Evolutionary conservation across 2,888 invertebrate genomes (phyloP), one percentile per base, ranked within the genome.

Genomic region (Antheraea assamensis): DNA sequence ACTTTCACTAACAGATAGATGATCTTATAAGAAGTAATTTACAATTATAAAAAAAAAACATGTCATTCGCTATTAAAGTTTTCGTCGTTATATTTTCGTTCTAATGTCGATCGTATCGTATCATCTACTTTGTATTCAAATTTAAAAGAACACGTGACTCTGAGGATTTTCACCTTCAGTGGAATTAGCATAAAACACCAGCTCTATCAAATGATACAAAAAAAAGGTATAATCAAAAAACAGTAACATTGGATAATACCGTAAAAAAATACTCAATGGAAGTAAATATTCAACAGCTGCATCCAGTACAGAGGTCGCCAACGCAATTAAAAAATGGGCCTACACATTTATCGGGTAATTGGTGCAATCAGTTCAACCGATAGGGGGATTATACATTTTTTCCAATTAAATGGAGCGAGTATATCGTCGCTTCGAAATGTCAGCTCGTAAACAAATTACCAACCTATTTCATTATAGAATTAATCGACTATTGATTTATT

Each of bases 251-350:
- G n/a, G 7, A 58, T 58, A n/a, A 58, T 24, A 24, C 1, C 15
- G 17, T 15, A 30, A 30, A 17, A n/a, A 64, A 64, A 64, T 64
- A 27, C 30, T 17, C 30, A 64, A 64, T 64, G 30, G 30, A 30
- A 30, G 30, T 64, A 64, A 64, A 64, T 64, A 64, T 64, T 64
- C 61, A 64, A 64, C 61, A 30, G 61, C 30, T 64, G 61, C 61
- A 64, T 64, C 15, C 17, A 27, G 4, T 27, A 15, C 61, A 61
- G 30, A 64, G 61, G 61, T 30, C 17, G 61, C 61, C 61, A 64
- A 64, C 61, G 61, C 30, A 64, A 27, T 64, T 64, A 64, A 64
- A 27, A 64, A 15, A 30, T 30, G 61, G 30, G 17, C 30, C 61
- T 13, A 30, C 61, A 30, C 61, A 64, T 64, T 30, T 64, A 64